Conservation (phyloP, 2,888 invertebrate species). For the Melikaiella ostensackeni region DNA sequence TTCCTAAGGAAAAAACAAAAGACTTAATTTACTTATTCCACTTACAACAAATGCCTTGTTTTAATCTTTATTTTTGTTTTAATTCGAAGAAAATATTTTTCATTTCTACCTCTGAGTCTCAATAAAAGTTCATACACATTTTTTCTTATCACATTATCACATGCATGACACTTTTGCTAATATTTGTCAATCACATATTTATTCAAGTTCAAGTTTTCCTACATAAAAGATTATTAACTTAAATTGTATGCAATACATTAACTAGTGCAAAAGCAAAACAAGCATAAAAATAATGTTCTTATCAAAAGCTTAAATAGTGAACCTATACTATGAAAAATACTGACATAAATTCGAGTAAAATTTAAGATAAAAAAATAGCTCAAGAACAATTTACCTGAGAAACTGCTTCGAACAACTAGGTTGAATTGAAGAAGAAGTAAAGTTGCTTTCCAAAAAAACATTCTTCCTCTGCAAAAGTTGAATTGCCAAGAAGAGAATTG, state of each 20-base stretch:
- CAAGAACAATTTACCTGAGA: background rate
- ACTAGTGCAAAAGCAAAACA: no score
- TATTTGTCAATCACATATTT: background rate
- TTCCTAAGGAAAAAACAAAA: no score
- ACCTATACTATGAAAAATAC: background rate
- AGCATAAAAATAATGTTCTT: no score
- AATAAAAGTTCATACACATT: background rate
- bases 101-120: background rate
- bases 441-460: constrained; percentile 6
- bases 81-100: no score
- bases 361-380: background rate
- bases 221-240: no score
- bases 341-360: background rate
- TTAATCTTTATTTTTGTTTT: no score
- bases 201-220: no score
- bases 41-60: no score
- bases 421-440: constrained; percentile 1
- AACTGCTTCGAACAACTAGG: background rate
- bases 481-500: background rate
- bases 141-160: background rate
- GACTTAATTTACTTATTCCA: no score
- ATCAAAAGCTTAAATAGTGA: no score
- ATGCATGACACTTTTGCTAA: no score
- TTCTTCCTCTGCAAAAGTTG: constrained; percentile 13
- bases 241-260: no score